phyloP scores from a whole-genome alignment of 2,797 vertebrate species.

The Malurus leucopterus region DNA sequence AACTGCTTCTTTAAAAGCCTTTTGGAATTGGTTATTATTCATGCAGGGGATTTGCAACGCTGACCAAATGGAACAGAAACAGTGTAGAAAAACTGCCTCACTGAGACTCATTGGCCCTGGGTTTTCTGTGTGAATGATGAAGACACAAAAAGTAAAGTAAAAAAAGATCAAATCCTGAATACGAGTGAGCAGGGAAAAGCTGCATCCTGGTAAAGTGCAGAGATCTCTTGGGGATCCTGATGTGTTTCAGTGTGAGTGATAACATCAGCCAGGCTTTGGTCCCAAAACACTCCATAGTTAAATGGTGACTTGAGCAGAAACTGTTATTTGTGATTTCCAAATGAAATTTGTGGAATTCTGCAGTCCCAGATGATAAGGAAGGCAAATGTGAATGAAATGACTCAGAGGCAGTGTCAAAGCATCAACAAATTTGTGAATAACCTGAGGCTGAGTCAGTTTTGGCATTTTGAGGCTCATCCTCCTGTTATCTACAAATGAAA shows the following conservation, averaged over 20 bases:
- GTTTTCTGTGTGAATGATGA: neutral
- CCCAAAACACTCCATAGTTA: neutral
- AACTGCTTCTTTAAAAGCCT: neutral
- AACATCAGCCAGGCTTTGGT: neutral
- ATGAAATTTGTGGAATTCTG: neutral
- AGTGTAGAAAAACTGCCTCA: neutral
- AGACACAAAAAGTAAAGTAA: neutral
- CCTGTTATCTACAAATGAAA: neutral
- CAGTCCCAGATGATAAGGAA: neutral
- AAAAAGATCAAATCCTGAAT: neutral
- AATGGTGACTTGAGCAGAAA: neutral
- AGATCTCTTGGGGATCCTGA: fast-evolving
- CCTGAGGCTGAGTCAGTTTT: neutral
- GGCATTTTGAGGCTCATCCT: fast-evolving
- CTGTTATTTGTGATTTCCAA: neutral
- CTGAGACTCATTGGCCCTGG: neutral
- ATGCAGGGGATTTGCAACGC: neutral
- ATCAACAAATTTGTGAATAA: neutral
- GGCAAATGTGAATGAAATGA: neutral
- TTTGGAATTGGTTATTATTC: neutral
- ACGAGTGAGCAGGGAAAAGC: neutral
- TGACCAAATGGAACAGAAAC: neutral
- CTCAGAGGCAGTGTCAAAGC: neutral
- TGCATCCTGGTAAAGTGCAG: fast-evolving
- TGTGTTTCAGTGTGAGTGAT: neutral